Conservation (phyloP, 2,113 vertebrate species). For the Nycticorax nycticorax region DNA sequence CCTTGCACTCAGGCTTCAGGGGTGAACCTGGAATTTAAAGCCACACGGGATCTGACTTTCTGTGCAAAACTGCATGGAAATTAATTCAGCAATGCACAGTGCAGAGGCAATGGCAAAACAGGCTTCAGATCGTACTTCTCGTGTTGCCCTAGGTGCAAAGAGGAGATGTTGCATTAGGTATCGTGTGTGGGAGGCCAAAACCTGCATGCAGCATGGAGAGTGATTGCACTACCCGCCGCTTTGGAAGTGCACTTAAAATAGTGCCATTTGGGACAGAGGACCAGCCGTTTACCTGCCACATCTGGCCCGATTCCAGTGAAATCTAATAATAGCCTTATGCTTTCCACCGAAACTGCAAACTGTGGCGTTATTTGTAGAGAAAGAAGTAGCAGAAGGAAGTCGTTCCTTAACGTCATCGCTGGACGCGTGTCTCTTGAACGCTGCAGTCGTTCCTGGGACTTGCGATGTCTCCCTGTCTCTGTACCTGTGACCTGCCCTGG, state of each 20-base stretch:
- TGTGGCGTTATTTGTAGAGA: background rate
- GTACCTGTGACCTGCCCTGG: background rate
- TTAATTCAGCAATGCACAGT: background rate
- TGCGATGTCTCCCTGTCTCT: background rate
- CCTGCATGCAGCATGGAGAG: background rate
- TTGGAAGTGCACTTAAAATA: background rate
- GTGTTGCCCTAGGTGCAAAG: background rate
- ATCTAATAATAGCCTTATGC: background rate
- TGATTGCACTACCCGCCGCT: background rate
- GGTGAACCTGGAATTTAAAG: background rate
- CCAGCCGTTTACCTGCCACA: background rate
- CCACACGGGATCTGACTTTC: background rate
- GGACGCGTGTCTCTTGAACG: background rate
- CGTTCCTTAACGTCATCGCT: background rate
- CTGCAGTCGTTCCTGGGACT: background rate
- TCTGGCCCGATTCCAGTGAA: background rate
- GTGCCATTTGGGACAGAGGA: background rate
- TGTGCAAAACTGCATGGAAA: background rate
- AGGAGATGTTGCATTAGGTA: background rate
- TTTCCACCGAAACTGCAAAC: background rate
- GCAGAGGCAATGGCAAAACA: background rate
- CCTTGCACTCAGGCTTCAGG: background rate
- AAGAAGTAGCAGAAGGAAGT: background rate
- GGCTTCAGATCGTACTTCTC: background rate
- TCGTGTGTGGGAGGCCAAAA: background rate